A percentile compares a stretch with the other conserved stretches of the same genome.
Evolutionary conservation across 2,888 invertebrate genomes (phyloP).

Genomic region (Eupsilia transversa): DNA sequence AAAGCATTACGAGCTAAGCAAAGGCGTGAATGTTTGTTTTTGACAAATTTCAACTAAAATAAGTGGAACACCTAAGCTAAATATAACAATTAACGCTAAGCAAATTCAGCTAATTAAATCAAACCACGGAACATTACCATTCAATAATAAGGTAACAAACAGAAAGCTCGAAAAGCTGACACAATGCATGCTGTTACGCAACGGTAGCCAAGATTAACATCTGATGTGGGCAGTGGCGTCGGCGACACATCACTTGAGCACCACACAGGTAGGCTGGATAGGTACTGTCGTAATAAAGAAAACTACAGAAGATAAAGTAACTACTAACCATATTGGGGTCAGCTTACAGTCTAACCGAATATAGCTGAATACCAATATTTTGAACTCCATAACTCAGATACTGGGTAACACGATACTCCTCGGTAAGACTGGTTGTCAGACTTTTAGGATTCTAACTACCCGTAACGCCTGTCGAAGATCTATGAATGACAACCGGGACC

Average conservation of each 20-base stretch:
- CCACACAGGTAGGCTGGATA: conserved; percentile 50
- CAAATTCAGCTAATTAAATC: conserved; percentile 36
- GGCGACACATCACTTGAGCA: conserved; percentile 62
- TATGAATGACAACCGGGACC: too few species aligned
- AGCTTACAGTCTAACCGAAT: too few species aligned
- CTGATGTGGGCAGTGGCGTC: conserved; percentile 71
- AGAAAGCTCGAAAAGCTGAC: conserved; percentile 54
- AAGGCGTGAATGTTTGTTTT: not conserved
- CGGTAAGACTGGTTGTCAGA: too few species aligned
- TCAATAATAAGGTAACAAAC: conserved; percentile 47
- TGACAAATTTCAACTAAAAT: not conserved
- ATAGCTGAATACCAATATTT: too few species aligned
- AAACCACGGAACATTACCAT: conserved; percentile 29
- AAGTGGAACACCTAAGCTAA: not conserved
- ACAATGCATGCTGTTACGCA: conserved; percentile 62
- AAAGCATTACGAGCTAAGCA: not conserved
- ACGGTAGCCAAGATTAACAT: conserved; percentile 70
- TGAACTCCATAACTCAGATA: too few species aligned
- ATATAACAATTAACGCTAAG: not conserved
- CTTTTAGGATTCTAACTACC: too few species aligned
- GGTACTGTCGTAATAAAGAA: not conserved
- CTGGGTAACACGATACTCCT: too few species aligned
- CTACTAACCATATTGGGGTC: too few species aligned
- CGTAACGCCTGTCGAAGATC: too few species aligned
- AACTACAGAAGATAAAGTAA: conserved; percentile 47